Evolutionary conservation across 2,113 vertebrate genomes (phyloP).

Genomic region (Dromaius novaehollandiae): DNA sequence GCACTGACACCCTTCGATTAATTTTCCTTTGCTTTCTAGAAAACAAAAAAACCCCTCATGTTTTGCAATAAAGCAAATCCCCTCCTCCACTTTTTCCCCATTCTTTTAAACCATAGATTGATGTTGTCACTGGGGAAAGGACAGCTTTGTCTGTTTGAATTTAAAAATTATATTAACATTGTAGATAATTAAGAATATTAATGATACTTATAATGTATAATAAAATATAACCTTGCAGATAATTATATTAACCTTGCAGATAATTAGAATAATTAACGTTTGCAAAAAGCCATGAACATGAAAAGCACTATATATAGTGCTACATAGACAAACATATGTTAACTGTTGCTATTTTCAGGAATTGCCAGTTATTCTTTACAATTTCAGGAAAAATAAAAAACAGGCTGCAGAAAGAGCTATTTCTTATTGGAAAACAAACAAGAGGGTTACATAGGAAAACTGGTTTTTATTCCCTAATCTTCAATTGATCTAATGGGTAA

Average conservation of each 20-base stretch:
- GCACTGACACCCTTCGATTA: not conserved
- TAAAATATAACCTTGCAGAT: slow-evolving; percentile 17
- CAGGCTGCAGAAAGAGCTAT: not conserved
- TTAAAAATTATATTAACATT: not conserved
- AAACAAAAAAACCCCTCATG: not conserved
- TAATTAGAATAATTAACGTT: not conserved
- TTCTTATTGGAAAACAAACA: not conserved
- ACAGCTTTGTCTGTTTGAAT: not conserved
- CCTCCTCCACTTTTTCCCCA: not conserved
- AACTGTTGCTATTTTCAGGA: not conserved
- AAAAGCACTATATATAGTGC: not conserved
- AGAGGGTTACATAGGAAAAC: not conserved
- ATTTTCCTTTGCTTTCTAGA: not conserved
- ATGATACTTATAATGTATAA: not conserved
- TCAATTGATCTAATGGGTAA: not conserved
- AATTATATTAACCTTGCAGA: slow-evolving; percentile 27
- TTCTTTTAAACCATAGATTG: not conserved
- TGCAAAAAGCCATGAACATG: not conserved
- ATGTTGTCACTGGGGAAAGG: not conserved
- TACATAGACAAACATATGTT: not conserved
- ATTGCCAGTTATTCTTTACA: not conserved
- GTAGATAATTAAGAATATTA: not conserved
- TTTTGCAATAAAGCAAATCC: not conserved
- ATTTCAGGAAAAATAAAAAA: not conserved
- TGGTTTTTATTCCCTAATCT: not conserved